phyloP scores from a whole-genome alignment of 2,797 vertebrate species.

The Caiman crocodilus region DNA sequence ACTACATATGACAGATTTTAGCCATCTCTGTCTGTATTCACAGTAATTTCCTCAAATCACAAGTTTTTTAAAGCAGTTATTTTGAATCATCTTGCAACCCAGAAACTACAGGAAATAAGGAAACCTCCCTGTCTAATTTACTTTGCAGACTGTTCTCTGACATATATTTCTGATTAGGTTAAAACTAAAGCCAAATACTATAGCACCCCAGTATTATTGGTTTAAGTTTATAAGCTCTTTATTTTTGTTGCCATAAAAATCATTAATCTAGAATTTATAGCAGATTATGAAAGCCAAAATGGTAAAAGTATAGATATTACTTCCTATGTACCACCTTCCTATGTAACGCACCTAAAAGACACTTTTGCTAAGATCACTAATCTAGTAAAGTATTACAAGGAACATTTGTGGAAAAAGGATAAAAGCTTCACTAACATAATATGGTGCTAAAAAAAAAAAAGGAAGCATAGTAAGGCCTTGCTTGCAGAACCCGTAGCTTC shows the following conservation, averaged over 20 bases:
- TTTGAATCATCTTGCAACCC: constrained; percentile 47
- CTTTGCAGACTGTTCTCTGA: constrained; percentile 16
- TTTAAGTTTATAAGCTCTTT: constrained; percentile 16
- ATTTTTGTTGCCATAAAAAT: constrained; percentile 24
- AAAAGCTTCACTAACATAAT: background rate
- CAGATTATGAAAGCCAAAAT: background rate
- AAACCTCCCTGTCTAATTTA: constrained; percentile 52
- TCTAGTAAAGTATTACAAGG: background rate
- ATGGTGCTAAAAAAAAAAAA: background rate
- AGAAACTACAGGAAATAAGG: constrained; percentile 52
- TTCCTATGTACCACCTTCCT: background rate
- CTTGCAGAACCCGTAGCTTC: background rate
- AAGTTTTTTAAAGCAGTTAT: constrained; percentile 17
- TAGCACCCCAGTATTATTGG: background rate
- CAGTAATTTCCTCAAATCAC: constrained; percentile 44
- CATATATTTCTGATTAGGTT: constrained; percentile 43
- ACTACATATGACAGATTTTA: constrained; percentile 41
- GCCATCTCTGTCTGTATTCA: constrained; percentile 28
- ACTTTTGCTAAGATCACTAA: background rate
- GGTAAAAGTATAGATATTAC: rapidly evolving
- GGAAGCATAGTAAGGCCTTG: background rate
- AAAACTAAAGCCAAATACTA: constrained; percentile 48
- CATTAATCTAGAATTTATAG: background rate
- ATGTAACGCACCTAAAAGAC: background rate
- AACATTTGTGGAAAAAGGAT: background rate